Conservation (phyloP, 2,797 vertebrate species). For the Lateolabrax maculatus region DNA sequence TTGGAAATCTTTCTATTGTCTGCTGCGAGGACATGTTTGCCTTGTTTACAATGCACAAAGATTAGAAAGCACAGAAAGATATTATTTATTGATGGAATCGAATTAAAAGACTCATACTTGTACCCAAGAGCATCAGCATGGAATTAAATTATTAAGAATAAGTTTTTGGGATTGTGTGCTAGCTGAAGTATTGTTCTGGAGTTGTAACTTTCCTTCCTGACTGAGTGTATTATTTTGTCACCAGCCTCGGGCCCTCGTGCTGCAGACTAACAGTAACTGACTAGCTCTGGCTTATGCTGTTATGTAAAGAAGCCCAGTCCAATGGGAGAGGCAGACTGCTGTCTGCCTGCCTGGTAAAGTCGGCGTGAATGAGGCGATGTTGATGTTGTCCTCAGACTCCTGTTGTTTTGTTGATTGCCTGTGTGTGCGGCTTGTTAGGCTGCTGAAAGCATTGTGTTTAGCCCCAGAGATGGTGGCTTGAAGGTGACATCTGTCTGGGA, state of each 20-base stretch:
- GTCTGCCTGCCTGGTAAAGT: conserved; percentile 50
- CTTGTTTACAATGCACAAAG: conserved; percentile 63
- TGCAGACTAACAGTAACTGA: conserved; percentile 60
- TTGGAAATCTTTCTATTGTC: conserved; percentile 56
- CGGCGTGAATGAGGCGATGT: conserved; percentile 58
- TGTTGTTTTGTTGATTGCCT: conserved; percentile 73
- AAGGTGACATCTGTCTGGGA: conserved; percentile 87
- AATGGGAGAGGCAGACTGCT: conserved; percentile 47
- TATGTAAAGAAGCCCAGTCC: conserved; percentile 62
- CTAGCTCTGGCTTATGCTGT: conserved; percentile 52
- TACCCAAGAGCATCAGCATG: conserved; percentile 56
- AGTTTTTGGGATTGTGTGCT: conserved; percentile 47
- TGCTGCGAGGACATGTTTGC: conserved; percentile 59
- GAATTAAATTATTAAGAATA: conserved; percentile 61
- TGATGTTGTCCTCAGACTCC: conserved; percentile 73
- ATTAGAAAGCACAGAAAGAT: conserved; percentile 65
- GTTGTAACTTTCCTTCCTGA: conserved; percentile 50
- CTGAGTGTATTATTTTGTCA: conserved; percentile 59
- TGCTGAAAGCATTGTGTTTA: conserved; percentile 76
- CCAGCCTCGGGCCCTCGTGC: conserved; percentile 45
- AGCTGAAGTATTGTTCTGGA: conserved; percentile 57
- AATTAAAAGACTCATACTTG: conserved; percentile 75
- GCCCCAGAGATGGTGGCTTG: conserved; percentile 80
- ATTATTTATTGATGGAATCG: conserved; percentile 79
- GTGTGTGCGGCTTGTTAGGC: conserved; percentile 73